phyloP scores from a whole-genome alignment of 2,113 vertebrate genomes.

The Genyomyrus donnyi region DNA sequence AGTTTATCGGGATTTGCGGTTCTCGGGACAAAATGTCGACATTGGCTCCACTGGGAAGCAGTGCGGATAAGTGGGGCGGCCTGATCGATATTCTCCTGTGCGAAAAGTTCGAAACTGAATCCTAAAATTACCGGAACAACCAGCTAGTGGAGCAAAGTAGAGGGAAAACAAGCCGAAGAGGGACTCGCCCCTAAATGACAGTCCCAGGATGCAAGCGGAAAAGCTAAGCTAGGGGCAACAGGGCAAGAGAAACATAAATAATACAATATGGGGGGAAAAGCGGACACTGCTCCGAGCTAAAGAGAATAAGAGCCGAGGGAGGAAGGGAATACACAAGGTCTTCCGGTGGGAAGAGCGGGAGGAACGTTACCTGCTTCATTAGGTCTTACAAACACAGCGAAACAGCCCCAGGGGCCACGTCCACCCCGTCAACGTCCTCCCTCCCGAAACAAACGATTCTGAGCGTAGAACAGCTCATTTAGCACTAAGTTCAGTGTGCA shows the following conservation, averaged over 20 bases:
- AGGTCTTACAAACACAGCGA: neutral
- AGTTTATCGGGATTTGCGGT: neutral
- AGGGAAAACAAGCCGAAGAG: neutral
- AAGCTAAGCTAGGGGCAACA: neutral
- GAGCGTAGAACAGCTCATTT: neutral
- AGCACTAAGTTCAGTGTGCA: neutral
- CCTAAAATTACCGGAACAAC: neutral
- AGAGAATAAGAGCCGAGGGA: neutral
- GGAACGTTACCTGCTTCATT: slow-evolving; percentile 4
- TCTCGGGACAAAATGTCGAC: neutral
- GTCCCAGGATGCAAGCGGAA: neutral
- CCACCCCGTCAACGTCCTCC: neutral
- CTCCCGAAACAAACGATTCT: neutral
- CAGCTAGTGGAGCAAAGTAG: neutral
- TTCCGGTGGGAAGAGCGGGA: neutral
- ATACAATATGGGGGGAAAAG: neutral
- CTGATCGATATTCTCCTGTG: neutral
- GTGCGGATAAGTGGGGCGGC: neutral
- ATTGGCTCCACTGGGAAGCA: neutral
- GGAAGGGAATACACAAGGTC: neutral
- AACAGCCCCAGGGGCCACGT: neutral
- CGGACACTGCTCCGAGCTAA: neutral
- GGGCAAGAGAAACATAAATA: neutral
- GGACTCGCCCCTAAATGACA: neutral
- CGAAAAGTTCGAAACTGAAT: neutral